phyloP scores from a whole-genome alignment of 92 coral and sea anemone genomes.

The Micromussa lordhowensis region DNA sequence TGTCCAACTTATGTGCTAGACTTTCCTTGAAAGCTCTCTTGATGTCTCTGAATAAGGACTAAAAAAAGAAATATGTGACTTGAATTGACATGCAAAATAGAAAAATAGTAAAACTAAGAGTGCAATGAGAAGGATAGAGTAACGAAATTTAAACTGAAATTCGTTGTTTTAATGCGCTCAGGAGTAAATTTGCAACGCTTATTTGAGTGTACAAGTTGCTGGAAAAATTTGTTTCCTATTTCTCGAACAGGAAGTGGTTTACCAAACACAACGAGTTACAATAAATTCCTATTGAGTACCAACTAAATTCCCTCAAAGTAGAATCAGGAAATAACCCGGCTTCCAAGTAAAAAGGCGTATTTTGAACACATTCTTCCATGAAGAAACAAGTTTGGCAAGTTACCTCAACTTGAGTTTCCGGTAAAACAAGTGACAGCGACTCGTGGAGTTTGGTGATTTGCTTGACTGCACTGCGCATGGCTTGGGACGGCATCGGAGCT shows the following conservation, averaged over 20 bases:
- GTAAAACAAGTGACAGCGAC: constrained; percentile 79
- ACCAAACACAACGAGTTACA: background rate
- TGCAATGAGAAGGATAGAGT: background rate
- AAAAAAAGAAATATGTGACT: background rate
- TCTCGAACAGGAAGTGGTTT: background rate
- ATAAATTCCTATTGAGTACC: background rate
- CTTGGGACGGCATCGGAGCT: constrained; percentile 98
- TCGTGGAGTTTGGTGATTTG: constrained; percentile 94
- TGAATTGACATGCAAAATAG: background rate
- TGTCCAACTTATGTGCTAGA: constrained; percentile 85
- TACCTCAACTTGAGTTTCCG: constrained; percentile 89
- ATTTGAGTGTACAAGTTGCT: background rate
- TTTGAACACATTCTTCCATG: background rate
- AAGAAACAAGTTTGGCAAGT: constrained; percentile 1
- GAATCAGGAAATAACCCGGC: background rate
- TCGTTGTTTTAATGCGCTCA: background rate
- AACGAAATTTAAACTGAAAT: background rate
- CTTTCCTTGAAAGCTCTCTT: constrained; percentile 90
- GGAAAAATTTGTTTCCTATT: background rate
- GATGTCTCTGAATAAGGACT: constrained; percentile 89
- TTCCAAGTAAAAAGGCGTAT: background rate
- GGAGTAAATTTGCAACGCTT: background rate
- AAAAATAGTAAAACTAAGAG: background rate
- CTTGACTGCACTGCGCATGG: constrained; percentile 92
- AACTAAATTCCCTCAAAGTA: background rate